A percentile compares a stretch with the other conserved stretches of the same genome.
These are phyloP conservation scores for Fistularia commersonii DNA, from an alignment of 2,797 vertebrate genomes.

Conservation along the genomic window DNA sequence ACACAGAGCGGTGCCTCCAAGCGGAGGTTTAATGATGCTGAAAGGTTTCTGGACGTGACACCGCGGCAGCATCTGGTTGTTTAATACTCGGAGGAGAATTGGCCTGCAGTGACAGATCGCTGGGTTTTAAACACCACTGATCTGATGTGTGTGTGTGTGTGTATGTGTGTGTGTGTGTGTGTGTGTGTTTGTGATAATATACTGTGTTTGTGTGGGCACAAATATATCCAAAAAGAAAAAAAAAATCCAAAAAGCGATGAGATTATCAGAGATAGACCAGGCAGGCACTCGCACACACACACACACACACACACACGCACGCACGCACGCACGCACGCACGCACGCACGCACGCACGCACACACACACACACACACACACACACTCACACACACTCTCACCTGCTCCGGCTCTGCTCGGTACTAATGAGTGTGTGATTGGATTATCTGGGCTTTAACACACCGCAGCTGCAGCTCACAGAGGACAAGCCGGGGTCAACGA, in stretches of 20 bases:
- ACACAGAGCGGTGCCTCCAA: conserved; percentile 2
- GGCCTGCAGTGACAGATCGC: conserved; percentile 26
- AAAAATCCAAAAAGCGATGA: too few relatives aligned
- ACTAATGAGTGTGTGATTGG: conserved; percentile 68
- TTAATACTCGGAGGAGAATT: conserved; percentile 21
- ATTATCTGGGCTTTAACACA: conserved; percentile 67
- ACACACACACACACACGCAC: too few relatives aligned
- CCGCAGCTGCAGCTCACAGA: conserved; percentile 56
- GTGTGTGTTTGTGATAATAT: not conserved
- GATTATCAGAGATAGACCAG: too few relatives aligned
- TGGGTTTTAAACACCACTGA: conserved; percentile 40
- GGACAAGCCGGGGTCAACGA: conserved; percentile 56
- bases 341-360: too few relatives aligned
- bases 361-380: too few relatives aligned
- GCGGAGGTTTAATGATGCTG: conserved; percentile 29
- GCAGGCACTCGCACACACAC: too few relatives aligned
- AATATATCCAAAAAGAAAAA: too few relatives aligned
- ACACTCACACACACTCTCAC: conserved; percentile 40
- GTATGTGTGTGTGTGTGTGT: conserved; percentile 6
- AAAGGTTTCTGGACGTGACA: conserved; percentile 6
- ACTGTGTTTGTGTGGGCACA: too few relatives aligned
- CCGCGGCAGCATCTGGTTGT: conserved; percentile 20
- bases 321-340: too few relatives aligned
- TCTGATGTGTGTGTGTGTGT: conserved; percentile 35
- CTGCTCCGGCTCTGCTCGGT: conserved; percentile 47